Base-by-base conservation (phyloP, 2,113 vertebrate genomes). In the Sander lucioperca region DNA sequence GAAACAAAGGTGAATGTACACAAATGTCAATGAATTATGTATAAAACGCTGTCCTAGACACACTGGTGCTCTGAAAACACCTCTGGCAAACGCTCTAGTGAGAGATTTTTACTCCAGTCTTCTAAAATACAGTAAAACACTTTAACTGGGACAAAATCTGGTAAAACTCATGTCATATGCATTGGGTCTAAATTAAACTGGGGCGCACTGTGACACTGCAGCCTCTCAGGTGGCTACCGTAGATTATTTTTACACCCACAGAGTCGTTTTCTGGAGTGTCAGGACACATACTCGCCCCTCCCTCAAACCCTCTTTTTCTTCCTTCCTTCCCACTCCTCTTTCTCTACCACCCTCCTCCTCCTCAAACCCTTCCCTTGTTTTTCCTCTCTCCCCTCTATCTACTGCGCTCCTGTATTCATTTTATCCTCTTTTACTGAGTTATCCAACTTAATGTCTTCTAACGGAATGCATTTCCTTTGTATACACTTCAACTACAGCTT, bases 171-270 rank as follows among this genome's bases (percentile, higher is more conserved):
- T 91, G 93, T 90, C 92, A 88, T 82, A 90, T 90, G 92, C 82
- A 67, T 76, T 50, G 79, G 72, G 74, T 89, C 87, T 90, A 86
- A 89, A 85, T 88, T 86, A 94, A 96, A 96, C 91, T 96, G 94
- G 96, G 95, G 86, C 95, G 85, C 82, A 88, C 89, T 94, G 93
- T 95, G 94, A 95, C 94, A 94, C 90, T 79, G 93, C 92, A 94
- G 92, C 79, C 88, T 95, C 94, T 95, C 95, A 96, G 93, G 94
- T 95, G 95, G 92, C 85, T 93, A 91, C 74, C 61, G 71, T 84
- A 90, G 93, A 91, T 94, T 95, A 95, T 95, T 96, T 96, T 95
- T 95, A 95, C 92, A 94, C 92, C 86, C 73, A 5, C 86, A 13
- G 89, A 88, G 88, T 89, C 83, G 86, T 87, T 93, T 93, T 88